Conservation (phyloP, 2,888 invertebrate genomes). For the Beris morrisii region DNA sequence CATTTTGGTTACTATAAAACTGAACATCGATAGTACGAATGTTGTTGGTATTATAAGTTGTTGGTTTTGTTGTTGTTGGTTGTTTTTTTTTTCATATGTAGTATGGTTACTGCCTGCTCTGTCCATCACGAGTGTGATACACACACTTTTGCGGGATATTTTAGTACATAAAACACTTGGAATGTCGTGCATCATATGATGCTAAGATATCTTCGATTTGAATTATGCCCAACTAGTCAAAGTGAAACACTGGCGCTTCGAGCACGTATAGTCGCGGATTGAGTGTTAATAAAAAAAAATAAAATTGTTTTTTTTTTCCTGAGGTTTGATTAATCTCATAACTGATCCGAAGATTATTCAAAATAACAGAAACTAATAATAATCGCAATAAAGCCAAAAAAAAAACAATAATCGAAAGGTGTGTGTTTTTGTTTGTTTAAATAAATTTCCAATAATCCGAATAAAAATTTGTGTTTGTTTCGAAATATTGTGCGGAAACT, state of each 20-base stretch:
- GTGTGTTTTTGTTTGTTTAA: too few species aligned
- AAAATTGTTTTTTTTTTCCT: neutral
- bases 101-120: too few species aligned
- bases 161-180: conserved; percentile 37
- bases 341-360: neutral
- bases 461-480: too few species aligned
- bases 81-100: too few species aligned
- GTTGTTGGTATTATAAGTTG: too few species aligned
- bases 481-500: neutral
- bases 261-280: conserved; percentile 56
- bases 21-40: too few species aligned
- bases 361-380: conserved; percentile 2
- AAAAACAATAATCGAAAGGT: neutral
- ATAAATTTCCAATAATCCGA: too few species aligned
- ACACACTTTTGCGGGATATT: too few species aligned
- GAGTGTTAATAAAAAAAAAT: neutral
- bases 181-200: conserved; percentile 35
- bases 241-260: conserved; percentile 58
- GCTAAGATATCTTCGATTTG: conserved; percentile 51
- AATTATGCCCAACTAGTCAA: conserved; percentile 58
- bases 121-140: too few species aligned
- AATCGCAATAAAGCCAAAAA: neutral
- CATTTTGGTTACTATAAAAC: conserved; percentile 20
- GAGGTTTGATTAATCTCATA: neutral
- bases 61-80: too few species aligned